A percentile compares a stretch with the other conserved stretches of the same genome.
phyloP scores from a whole-genome alignment of 1,140 invertebrate species.

The Chrysomallon squamiferum region DNA sequence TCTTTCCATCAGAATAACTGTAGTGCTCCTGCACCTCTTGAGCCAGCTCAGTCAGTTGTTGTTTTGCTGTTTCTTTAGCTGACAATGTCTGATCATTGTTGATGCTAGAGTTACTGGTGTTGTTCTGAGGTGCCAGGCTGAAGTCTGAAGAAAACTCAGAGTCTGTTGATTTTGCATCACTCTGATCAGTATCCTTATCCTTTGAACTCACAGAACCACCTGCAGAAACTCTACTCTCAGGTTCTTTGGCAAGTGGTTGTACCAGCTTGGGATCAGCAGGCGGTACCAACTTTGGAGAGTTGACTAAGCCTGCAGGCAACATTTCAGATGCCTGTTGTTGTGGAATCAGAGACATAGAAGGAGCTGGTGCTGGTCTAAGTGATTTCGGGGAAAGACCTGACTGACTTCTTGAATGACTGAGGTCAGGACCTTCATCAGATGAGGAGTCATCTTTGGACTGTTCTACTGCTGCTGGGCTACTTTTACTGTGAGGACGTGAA shows the following conservation, averaged over 20 bases:
- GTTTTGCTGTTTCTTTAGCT: conserved; percentile 24
- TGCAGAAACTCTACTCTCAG: conserved; percentile 13
- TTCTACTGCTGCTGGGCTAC: conserved; percentile 29
- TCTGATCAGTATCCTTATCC: conserved; percentile 9
- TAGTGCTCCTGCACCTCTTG: conserved; percentile 58
- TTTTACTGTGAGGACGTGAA: conserved; percentile 30
- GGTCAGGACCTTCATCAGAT: conserved; percentile 22
- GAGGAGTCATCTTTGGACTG: conserved; percentile 19
- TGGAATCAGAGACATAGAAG: conserved; percentile 44
- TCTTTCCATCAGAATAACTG: conserved; percentile 17
- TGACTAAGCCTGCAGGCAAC: conserved; percentile 6
- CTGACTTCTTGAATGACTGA: conserved; percentile 28
- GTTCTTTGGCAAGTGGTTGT: conserved; percentile 22
- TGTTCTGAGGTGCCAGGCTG: not conserved
- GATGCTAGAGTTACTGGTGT: not conserved
- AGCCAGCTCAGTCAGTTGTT: conserved; percentile 53
- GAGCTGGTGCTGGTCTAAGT: conserved; percentile 44
- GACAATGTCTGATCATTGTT: not conserved
- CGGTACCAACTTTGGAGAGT: conserved; percentile 39
- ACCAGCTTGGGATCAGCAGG: conserved; percentile 32
- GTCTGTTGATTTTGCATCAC: not conserved
- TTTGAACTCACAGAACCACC: conserved; percentile 9
- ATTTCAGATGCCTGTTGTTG: conserved; percentile 16
- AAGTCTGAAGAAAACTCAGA: not conserved
- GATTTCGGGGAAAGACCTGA: conserved; percentile 48